Percentiles rank a stretch among this genome's conserved stretches.
These are phyloP conservation scores for Euschistus heros DNA, from an alignment of 1,140 invertebrate genomes.

Conservation along the genomic window DNA sequence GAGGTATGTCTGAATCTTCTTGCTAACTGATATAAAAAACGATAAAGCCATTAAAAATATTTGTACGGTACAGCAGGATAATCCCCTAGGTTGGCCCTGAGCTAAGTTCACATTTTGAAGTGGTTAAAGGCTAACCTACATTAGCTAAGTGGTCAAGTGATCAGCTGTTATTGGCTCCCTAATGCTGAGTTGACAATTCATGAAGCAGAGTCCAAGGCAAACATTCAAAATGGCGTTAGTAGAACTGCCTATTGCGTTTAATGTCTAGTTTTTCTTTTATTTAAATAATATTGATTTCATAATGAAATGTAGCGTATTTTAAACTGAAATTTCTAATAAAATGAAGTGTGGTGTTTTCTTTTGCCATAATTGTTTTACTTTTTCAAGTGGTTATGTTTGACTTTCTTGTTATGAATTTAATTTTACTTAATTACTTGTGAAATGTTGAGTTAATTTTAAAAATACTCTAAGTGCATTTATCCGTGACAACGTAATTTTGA, in stretches of 20 bases:
- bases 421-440: too few relatives aligned
- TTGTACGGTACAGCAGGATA: not conserved
- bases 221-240: slow-evolving; percentile 18
- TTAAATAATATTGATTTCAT: too few relatives aligned
- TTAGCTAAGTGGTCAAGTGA: not conserved
- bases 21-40: slow-evolving; percentile 2
- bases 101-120: not conserved
- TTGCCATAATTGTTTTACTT: too few relatives aligned
- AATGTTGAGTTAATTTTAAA: too few relatives aligned
- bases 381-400: too few relatives aligned
- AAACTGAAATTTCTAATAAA: too few relatives aligned
- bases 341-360: too few relatives aligned
- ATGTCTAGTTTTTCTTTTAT: too few relatives aligned
- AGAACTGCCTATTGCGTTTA: not conserved
- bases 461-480: too few relatives aligned
- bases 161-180: not conserved
- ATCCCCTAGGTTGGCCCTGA: not conserved
- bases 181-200: slow-evolving; percentile 12
- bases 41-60: slow-evolving; percentile 7
- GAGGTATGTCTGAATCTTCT: slow-evolving; percentile 6
- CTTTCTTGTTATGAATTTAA: too few relatives aligned
- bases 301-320: too few relatives aligned
- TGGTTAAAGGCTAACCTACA: too few relatives aligned
- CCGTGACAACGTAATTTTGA: not conserved
- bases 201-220: slow-evolving; percentile 6